These are phyloP conservation scores for Aspidoscelis tigris DNA, from an alignment of 2,113 vertebrate genomes.

Conservation along the genomic window DNA sequence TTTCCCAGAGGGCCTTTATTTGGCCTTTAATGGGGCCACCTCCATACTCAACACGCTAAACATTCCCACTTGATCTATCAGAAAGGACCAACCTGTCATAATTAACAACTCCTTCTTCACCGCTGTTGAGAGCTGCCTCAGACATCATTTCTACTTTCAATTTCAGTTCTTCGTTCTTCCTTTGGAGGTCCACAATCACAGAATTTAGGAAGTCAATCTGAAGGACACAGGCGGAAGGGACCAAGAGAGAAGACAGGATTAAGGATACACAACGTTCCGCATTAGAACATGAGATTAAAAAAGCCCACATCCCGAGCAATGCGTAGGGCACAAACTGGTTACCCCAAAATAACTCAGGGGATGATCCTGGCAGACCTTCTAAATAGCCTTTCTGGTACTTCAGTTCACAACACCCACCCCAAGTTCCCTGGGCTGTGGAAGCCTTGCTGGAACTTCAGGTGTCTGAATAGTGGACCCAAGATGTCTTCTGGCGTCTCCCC, in stretches of 20 bases:
- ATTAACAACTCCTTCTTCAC: constrained; percentile 82
- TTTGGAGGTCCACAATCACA: constrained; percentile 94
- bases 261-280: not conserved
- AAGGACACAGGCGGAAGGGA: not conserved
- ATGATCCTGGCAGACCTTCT: not conserved
- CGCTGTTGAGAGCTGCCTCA: constrained; percentile 93
- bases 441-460: not conserved
- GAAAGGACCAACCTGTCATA: constrained; percentile 80
- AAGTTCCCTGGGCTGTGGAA: too few species aligned
- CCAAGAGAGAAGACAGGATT: not conserved
- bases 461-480: too few species aligned
- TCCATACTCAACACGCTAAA: not conserved
- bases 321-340: accelerated
- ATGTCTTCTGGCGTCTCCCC: too few species aligned
- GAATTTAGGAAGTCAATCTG: constrained; percentile 98
- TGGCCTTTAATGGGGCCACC: not conserved
- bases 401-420: not conserved
- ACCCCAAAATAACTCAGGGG: not conserved
- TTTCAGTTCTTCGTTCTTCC: constrained; percentile 89
- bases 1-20: not conserved
- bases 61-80: not conserved
- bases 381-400: too few species aligned
- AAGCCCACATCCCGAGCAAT: accelerated
- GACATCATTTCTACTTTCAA: constrained; percentile 92
- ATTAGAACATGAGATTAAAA: not conserved